Evolutionary conservation across 1,140 invertebrate genomes (phyloP).

Genomic region (Ips typographus): DNA sequence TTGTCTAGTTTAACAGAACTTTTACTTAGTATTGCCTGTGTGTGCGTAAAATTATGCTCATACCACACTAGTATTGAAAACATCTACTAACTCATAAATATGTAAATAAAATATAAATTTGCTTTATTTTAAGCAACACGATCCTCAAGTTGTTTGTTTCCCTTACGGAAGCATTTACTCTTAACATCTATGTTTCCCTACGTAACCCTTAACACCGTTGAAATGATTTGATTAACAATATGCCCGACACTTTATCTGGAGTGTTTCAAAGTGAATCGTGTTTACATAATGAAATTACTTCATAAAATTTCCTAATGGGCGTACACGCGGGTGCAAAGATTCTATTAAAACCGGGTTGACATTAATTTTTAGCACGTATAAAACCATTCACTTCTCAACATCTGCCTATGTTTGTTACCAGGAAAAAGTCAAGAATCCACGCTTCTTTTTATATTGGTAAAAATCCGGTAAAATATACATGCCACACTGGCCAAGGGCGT

Average conservation of each 20-base stretch:
- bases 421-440: constrained; percentile 1
- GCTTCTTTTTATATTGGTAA: constrained; percentile 8
- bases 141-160: too few relatives aligned
- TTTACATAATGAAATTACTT: constrained; percentile 13
- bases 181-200: constrained; percentile 1
- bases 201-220: constrained; percentile 15
- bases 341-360: constrained; percentile 2
- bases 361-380: not conserved
- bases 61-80: too few relatives aligned
- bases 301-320: constrained; percentile 6
- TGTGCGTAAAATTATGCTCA: too few relatives aligned
- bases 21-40: too few relatives aligned
- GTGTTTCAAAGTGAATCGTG: constrained; percentile 18
- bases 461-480: constrained; percentile 27
- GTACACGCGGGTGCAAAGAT: not conserved
- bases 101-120: too few relatives aligned
- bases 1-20: too few relatives aligned
- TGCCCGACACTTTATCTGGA: constrained; percentile 14
- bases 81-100: too few relatives aligned
- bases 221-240: constrained; percentile 18
- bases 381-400: not conserved
- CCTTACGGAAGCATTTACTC: not conserved
- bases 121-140: too few relatives aligned
- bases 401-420: not conserved
- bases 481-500: constrained; percentile 31